Evolutionary conservation across 2,888 invertebrate species (phyloP), one percentile per base, ranked within the genome.

Genomic region (Parochlus steinenii): DNA sequence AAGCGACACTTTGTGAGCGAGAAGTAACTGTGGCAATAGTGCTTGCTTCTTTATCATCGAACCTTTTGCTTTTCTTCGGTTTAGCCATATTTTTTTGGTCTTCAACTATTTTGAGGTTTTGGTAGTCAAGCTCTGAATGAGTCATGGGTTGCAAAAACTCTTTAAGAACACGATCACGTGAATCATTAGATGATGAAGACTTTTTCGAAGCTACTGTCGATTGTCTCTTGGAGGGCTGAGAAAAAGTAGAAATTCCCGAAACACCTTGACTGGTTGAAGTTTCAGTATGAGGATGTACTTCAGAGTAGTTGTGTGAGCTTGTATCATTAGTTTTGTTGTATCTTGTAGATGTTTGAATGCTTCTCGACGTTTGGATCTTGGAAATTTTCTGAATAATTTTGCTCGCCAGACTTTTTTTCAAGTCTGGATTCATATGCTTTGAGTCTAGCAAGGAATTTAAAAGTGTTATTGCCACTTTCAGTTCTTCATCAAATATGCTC

Each of bases 261-360:
- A n/a, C n/a, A n/a, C n/a, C n/a, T n/a, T n/a, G n/a, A n/a, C n/a
- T n/a, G n/a, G n/a, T n/a, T n/a, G n/a, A n/a, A n/a, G n/a, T n/a
- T n/a, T n/a, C n/a, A n/a, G n/a, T n/a, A n/a, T n/a, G n/a, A n/a
- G n/a, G n/a, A n/a, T n/a, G n/a, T n/a, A n/a, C n/a, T n/a, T n/a
- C n/a, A n/a, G n/a, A n/a, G n/a, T n/a, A n/a, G n/a, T n/a, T n/a
- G n/a, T n/a, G n/a, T n/a, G n/a, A n/a, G n/a, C n/a, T n/a, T n/a
- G n/a, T n/a, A n/a, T n/a, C n/a, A n/a, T n/a, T n/a, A n/a, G n/a
- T n/a, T n/a, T n/a, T n/a, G n/a, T n/a, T n/a, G n/a, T n/a, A 19
- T 8, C 29, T n/a, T 24, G 36, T 30, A 3, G 36, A 36, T 10
- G 36, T 36, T 36, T 36, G 36, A 3, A 36, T 36, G n/a, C 36